These are phyloP conservation scores for Narcine bancroftii DNA, from an alignment of 2,113 vertebrate genomes.

Conservation along the genomic window DNA sequence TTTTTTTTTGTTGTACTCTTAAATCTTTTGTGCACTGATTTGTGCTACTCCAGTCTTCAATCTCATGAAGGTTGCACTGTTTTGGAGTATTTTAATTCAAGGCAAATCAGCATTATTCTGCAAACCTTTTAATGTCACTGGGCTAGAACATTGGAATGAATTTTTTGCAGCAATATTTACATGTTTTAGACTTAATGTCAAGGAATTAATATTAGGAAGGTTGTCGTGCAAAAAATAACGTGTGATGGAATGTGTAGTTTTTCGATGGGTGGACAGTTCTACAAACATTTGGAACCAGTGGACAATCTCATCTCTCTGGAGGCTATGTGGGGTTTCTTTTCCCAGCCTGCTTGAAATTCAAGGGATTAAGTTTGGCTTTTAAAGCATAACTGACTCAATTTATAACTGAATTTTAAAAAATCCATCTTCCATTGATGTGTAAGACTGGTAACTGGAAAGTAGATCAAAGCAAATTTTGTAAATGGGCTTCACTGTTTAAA, in stretches of 20 bases:
- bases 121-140: not conserved
- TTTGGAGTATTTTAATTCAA: not conserved
- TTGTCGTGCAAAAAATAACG: not conserved
- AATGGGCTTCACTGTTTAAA: not conserved
- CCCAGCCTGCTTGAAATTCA: not conserved
- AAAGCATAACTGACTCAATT: not conserved
- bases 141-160: too few species aligned
- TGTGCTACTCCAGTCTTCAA: too few species aligned
- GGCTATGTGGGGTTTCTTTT: not conserved
- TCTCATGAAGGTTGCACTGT: not conserved
- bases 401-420: too few species aligned
- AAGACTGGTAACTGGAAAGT: conserved; percentile 11
- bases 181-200: not conserved
- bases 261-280: not conserved
- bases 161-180: not conserved
- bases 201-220: not conserved
- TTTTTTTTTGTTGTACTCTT: too few species aligned
- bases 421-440: not conserved
- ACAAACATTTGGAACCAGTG: not conserved
- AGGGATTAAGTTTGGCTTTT: not conserved
- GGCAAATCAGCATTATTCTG: not conserved
- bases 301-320: not conserved
- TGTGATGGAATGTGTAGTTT: not conserved
- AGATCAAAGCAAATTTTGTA: not conserved
- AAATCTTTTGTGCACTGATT: too few species aligned